Evolutionary conservation across 2,888 invertebrate genomes (phyloP).

Genomic region (Melinopterus prodromus): DNA sequence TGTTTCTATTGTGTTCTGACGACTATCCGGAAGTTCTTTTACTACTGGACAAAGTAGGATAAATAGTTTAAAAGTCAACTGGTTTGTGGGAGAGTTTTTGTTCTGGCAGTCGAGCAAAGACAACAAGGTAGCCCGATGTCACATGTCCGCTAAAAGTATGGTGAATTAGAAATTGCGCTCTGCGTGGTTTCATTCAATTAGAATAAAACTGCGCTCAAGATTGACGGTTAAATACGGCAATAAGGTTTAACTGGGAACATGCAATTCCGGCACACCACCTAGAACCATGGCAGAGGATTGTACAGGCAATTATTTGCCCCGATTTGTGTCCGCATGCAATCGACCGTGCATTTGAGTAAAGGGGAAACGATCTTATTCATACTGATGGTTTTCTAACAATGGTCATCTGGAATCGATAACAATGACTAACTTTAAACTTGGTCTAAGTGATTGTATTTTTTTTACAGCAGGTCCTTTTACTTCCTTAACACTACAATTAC

Average conservation of each 20-base stretch:
- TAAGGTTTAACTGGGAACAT: conserved; percentile 24
- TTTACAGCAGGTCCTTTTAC: not conserved
- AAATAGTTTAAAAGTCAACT: not conserved
- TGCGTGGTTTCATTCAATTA: conserved; percentile 21
- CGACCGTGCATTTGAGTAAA: not conserved
- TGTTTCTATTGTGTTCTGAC: not conserved
- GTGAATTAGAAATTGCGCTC: conserved; percentile 21
- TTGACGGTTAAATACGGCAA: conserved; percentile 37
- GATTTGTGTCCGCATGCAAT: conserved; percentile 8
- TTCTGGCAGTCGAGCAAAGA: not conserved
- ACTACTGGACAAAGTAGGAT: not conserved
- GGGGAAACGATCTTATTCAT: not conserved
- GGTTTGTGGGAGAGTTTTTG: conserved; percentile 16
- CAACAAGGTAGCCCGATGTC: conserved; percentile 1
- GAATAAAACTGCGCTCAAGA: conserved; percentile 27
- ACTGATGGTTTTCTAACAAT: not conserved
- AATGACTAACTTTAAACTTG: not conserved
- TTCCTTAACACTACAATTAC: not conserved
- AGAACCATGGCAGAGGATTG: not conserved
- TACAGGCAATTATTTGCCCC: conserved; percentile 18
- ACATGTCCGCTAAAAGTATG: conserved; percentile 4
- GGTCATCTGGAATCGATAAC: not conserved
- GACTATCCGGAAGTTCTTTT: not conserved
- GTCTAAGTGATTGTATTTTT: not conserved
- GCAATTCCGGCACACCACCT: conserved; percentile 13